These are phyloP conservation scores for Sardina pilchardus DNA, from an alignment of 2,113 vertebrate species.

Conservation along the genomic window DNA sequence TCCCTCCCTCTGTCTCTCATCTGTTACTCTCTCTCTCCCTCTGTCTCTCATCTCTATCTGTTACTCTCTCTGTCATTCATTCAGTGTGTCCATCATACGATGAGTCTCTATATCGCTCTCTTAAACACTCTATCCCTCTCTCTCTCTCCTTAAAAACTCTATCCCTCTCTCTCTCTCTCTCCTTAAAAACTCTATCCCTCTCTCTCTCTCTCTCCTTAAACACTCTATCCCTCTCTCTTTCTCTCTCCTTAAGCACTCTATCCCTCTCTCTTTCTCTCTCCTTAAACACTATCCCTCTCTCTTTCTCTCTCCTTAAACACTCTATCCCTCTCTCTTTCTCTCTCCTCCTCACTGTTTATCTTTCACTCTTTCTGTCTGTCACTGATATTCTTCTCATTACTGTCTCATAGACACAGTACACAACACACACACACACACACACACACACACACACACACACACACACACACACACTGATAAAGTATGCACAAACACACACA, in stretches of 20 bases:
- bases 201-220: conserved; percentile 22
- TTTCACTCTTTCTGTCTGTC: background rate
- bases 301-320: conserved; percentile 25
- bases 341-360: background rate
- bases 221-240: background rate
- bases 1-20: background rate
- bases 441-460: no score
- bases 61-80: background rate
- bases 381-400: conserved; percentile 17
- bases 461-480: no score
- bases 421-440: no score
- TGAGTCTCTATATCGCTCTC: no score
- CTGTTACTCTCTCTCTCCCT: background rate
- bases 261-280: background rate
- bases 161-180: conserved; percentile 3
- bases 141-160: background rate
- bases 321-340: conserved; percentile 27
- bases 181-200: conserved; percentile 14
- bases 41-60: no score
- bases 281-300: background rate
- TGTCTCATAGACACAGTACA: background rate
- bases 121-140: background rate
- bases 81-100: no score
- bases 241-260: background rate
- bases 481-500: no score